phyloP scores from a whole-genome alignment of 1,140 invertebrate species.

The Zaprionus davidi region DNA sequence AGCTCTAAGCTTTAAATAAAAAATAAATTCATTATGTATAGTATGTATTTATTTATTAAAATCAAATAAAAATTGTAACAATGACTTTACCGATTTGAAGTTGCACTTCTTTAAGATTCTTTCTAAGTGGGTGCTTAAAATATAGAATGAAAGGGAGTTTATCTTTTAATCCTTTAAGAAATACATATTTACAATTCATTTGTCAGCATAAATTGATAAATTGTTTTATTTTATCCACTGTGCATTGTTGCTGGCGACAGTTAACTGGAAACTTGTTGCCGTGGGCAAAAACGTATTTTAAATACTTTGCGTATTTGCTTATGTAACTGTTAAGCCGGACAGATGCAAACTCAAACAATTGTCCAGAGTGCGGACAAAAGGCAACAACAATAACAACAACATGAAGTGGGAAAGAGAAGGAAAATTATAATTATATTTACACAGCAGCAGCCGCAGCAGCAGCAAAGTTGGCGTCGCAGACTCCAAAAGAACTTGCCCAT shows the following conservation, averaged over 20 bases:
- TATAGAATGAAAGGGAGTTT: no score
- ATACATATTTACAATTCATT: no score
- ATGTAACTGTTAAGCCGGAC: constrained; percentile 46
- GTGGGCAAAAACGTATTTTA: constrained; percentile 8
- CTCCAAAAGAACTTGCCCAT: constrained; percentile 39
- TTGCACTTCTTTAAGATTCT: no score
- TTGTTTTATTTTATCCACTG: no score
- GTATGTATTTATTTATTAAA: no score
- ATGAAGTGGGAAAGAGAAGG: constrained; percentile 3
- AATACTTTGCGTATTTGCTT: constrained; percentile 31
- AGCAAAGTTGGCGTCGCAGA: constrained; percentile 31
- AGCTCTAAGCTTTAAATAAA: no score
- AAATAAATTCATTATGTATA: no score
- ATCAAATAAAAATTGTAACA: no score
- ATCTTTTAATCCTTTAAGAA: no score
- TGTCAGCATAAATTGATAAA: no score
- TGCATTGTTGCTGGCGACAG: constrained; percentile 26
- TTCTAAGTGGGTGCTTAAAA: no score
- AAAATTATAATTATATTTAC: constrained; percentile 48
- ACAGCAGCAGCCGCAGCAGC: constrained; percentile 18
- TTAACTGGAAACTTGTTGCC: constrained; percentile 53
- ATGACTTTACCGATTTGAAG: no score
- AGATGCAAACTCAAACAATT: constrained; percentile 24
- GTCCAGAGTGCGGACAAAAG: constrained; percentile 1
- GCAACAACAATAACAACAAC: not conserved